These are phyloP conservation scores for Gymnocephalus cernua DNA, from an alignment of 2,113 vertebrate genomes.

Conservation along the genomic window DNA sequence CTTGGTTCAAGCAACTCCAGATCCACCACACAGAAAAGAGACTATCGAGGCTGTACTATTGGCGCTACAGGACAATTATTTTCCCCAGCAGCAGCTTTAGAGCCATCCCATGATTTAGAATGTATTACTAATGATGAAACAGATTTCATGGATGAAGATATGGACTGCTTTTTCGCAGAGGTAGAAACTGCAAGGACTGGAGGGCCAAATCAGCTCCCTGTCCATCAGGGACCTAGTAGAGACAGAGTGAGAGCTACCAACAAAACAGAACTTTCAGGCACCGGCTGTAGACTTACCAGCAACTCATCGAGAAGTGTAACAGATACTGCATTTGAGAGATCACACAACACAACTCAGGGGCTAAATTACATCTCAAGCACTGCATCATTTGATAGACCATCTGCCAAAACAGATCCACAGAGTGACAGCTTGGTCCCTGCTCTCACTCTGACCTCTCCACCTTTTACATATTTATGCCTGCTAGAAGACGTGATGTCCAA, in stretches of 20 bases:
- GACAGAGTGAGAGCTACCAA: background rate
- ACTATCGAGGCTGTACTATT: background rate
- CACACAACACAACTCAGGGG: background rate
- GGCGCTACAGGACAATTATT: background rate
- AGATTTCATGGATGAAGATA: conserved; percentile 64
- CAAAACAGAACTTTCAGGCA: background rate
- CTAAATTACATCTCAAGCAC: background rate
- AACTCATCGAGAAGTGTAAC: background rate
- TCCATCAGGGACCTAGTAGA: conserved; percentile 8
- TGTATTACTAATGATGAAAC: conserved; percentile 9
- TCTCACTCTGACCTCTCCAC: conserved; percentile 77
- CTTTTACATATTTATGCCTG: conserved; percentile 88
- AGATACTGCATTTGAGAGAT: background rate
- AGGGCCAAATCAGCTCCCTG: background rate
- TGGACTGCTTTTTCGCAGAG: conserved; percentile 57
- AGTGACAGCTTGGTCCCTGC: background rate
- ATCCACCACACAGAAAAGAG: conserved; percentile 34
- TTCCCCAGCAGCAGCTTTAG: conserved; percentile 12
- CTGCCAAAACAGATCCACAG: background rate
- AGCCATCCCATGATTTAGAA: conserved; percentile 11
- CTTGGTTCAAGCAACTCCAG: conserved; percentile 25
- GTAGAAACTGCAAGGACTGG: conserved; percentile 4
- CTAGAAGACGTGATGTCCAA: conserved; percentile 72
- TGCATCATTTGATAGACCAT: background rate
- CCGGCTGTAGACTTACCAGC: background rate